A percentile compares a stretch with the other conserved stretches of the same genome.
Conservation (phyloP, 2,113 vertebrate species). For the Nesoenas mayeri region DNA sequence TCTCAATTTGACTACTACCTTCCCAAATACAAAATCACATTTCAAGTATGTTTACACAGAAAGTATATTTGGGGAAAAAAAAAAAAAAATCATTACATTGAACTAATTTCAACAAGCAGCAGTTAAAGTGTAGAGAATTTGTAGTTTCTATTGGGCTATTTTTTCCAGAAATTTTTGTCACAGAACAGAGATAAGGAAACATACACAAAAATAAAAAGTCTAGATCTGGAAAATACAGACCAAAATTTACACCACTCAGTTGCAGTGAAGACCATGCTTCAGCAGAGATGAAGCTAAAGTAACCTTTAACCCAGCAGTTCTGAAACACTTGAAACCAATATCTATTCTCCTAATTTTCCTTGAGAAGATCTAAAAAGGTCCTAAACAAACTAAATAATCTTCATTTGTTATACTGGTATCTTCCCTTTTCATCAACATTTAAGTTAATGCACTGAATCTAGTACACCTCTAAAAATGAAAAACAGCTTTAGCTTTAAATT, state of each 20-base stretch:
- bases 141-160: background rate
- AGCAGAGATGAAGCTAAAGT: accelerated
- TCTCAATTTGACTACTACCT: background rate
- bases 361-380: background rate
- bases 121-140: background rate
- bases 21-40: background rate
- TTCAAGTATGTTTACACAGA: background rate
- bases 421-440: background rate
- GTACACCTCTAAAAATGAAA: background rate
- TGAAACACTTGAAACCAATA: background rate
- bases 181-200: background rate
- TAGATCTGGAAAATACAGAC: background rate
- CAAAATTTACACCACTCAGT: background rate
- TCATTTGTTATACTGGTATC: background rate
- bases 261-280: background rate
- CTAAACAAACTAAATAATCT: background rate
- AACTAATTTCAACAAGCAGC: background rate
- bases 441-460: background rate
- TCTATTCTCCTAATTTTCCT: background rate
- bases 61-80: background rate
- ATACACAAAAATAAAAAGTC: background rate
- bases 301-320: background rate
- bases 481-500: background rate
- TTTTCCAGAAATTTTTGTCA: background rate
- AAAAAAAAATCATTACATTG: background rate